Base-by-base conservation (phyloP, 2,113 vertebrate species). In the Eudyptes chrysolophus region DNA sequence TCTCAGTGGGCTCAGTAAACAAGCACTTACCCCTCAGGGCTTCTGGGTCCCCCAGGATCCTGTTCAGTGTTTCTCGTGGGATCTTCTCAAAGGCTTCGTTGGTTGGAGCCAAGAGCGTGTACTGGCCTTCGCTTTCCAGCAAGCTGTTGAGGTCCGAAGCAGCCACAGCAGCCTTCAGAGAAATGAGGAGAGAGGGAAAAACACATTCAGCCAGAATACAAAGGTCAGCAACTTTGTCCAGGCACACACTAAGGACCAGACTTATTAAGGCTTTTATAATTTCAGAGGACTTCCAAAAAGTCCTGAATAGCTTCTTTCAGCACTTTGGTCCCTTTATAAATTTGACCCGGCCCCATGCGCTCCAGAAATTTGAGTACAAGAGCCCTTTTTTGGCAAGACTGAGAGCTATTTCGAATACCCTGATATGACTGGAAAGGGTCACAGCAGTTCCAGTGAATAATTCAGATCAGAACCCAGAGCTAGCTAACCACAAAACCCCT, bases 71-170 rank as follows among this genome's bases (percentile, higher is more conserved):
- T 84, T 99, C 99, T n/a, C 69, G 90, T 34, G 99, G 99, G 92
- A 99, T 99, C 97, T 99, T 99, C 96, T 99, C 97, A 10, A 99
- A 99, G 92, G 99, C 99, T 36, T 99, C 99, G 2, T 99, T 99
- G 92, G 99, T 99, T 0, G 99, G 99, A 69, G 99, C 99, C 76
- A 99, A 97, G n/a, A 99, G 81, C 0, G 99, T 99, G 98, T 98
- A 99, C 74, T 99, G 98, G 24, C 99, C 99, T 1, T 99, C 98
- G 0, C 81, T 97, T 76, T 99, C 99, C 49, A 99, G 94, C 92
- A 99, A 36, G 26, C 96, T 95, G 74, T 98, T 99, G 68, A 99
- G 98, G 44, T 99, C 99, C 1, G 99, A 99, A 1, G 99, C 99
- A 18, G 99, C 99, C 62, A 99, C 98, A 15, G 99, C 99, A 84